Conservation (phyloP, 2,113 vertebrate genomes). For the Bucco capensis region DNA sequence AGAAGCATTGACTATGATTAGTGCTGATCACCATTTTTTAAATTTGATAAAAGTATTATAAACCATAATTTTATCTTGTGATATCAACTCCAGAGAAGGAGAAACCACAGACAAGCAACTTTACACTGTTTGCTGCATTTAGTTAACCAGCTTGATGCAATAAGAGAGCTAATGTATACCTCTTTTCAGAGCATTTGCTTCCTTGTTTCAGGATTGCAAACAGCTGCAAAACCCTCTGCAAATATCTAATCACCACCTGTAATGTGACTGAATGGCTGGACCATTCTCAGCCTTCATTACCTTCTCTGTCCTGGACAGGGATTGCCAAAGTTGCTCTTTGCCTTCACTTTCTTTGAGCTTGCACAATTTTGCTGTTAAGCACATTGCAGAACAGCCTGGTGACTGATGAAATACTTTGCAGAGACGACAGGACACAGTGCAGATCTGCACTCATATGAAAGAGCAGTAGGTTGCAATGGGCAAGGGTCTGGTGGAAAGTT, state of each 20-base stretch:
- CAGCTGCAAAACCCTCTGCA: slow-evolving; percentile 13
- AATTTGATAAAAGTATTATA: not conserved
- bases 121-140: not conserved
- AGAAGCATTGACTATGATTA: not conserved
- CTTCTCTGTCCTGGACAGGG: not conserved
- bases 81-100: not conserved
- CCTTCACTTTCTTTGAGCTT: slow-evolving; percentile 61
- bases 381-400: slow-evolving; percentile 40
- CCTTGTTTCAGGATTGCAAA: not conserved
- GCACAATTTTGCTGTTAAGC: slow-evolving; percentile 33
- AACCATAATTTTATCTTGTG: not conserved
- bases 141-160: not conserved
- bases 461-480: not conserved
- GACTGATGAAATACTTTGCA: slow-evolving; percentile 59
- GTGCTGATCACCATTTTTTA: not conserved
- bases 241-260: slow-evolving; percentile 14
- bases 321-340: slow-evolving; percentile 67
- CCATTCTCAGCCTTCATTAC: not conserved
- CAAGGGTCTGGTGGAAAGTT: not conserved
- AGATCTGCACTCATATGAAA: not conserved
- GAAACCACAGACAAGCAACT: not conserved
- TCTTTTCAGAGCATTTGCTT: not conserved
- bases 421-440: not conserved
- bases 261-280: not conserved
- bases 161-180: not conserved